These are phyloP conservation scores for Crax fasciolata DNA, from an alignment of 2,797 vertebrate genomes.

Conservation along the genomic window DNA sequence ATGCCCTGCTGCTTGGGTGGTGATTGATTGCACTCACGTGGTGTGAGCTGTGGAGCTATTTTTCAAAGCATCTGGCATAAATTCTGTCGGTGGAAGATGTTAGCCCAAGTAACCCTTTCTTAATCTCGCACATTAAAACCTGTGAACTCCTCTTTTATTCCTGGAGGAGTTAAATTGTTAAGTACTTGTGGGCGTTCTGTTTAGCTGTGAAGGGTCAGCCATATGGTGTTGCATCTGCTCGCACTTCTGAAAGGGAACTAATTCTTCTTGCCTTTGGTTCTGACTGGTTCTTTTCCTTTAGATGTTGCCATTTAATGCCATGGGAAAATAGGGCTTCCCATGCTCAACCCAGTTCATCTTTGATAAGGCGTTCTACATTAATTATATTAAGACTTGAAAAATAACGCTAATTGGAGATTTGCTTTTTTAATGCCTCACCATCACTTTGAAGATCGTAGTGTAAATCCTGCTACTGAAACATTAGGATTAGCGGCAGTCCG, in stretches of 20 bases:
- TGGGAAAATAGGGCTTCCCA: background rate
- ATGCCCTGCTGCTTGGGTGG: background rate
- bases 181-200: constrained; percentile 57
- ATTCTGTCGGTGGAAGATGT: background rate
- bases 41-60: background rate
- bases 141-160: constrained; percentile 44
- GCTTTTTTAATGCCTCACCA: background rate
- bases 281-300: constrained; percentile 20
- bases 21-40: background rate
- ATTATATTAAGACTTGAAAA: background rate
- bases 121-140: constrained; percentile 9
- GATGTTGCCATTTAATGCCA: constrained; percentile 37
- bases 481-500: background rate
- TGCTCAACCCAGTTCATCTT: background rate
- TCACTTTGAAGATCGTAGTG: background rate
- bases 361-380: background rate
- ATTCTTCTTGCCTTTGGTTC: constrained; percentile 7
- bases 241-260: constrained; percentile 25
- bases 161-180: constrained; percentile 49
- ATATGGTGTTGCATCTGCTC: constrained; percentile 76
- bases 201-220: constrained; percentile 60
- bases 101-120: constrained; percentile 33
- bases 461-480: constrained; percentile 19
- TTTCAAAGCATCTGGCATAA: constrained; percentile 12
- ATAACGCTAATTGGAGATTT: background rate